Percentiles rank a stretch among this genome's conserved stretches.
Conservation (phyloP, 1,140 invertebrate genomes). For the Trachymyrmex septentrionalis region DNA sequence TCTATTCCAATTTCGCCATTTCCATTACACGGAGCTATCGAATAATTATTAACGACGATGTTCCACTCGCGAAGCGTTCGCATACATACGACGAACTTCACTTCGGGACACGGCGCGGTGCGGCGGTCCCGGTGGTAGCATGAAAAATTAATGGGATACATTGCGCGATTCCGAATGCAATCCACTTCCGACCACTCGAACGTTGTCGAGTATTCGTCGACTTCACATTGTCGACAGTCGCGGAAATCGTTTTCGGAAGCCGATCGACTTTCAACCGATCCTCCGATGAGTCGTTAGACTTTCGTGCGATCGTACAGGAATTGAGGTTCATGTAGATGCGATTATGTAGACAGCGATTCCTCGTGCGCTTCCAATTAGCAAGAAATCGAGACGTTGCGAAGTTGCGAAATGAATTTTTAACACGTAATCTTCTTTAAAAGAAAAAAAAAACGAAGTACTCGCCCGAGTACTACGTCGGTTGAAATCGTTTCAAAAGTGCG, state of each 20-base stretch:
- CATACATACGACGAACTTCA: slow-evolving; percentile 26
- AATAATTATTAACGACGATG: slow-evolving; percentile 53
- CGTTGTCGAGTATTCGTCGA: slow-evolving; percentile 8
- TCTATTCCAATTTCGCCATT: slow-evolving; percentile 32
- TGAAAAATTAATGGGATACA: slow-evolving; percentile 64
- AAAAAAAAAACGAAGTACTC: slow-evolving; percentile 25
- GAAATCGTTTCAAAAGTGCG: slow-evolving; percentile 3
- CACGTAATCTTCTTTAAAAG: background rate
- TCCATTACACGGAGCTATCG: slow-evolving; percentile 50
- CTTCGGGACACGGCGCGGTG: background rate
- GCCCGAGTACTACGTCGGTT: background rate
- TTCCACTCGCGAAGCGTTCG: slow-evolving; percentile 17
- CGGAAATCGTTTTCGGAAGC: slow-evolving; percentile 34
- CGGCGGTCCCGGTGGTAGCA: slow-evolving; percentile 19
- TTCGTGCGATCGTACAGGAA: slow-evolving; percentile 59
- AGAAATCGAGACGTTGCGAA: slow-evolving; percentile 39
- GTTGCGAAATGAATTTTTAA: slow-evolving; percentile 26
- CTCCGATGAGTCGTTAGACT: slow-evolving; percentile 60
- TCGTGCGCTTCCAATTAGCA: slow-evolving; percentile 64
- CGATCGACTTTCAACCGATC: background rate
- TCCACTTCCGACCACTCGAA: slow-evolving; percentile 11
- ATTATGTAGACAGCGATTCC: slow-evolving; percentile 66
- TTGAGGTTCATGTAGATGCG: slow-evolving; percentile 23
- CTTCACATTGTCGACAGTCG: slow-evolving; percentile 37
- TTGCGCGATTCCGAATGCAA: slow-evolving; percentile 29